phyloP scores from a whole-genome alignment of 1,140 invertebrate genomes.

The Sipha flava region DNA sequence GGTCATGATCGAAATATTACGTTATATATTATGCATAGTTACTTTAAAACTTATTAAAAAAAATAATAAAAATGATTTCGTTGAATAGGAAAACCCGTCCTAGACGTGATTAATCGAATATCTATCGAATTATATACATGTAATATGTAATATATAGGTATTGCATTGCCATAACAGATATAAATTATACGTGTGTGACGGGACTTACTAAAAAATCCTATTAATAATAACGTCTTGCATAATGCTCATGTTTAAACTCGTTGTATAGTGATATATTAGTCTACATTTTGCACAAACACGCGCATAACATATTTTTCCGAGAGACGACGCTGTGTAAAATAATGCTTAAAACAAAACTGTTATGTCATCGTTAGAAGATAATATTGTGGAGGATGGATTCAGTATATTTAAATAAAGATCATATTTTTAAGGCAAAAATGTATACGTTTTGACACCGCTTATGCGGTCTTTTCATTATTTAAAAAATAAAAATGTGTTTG shows the following conservation, averaged over 20 bases:
- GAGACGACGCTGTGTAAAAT: too few relatives aligned
- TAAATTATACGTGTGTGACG: slow-evolving; percentile 4
- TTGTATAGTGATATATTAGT: not conserved
- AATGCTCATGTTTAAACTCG: not conserved
- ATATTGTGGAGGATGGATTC: too few relatives aligned
- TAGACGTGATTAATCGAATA: not conserved
- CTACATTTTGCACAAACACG: not conserved
- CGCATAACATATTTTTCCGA: not conserved
- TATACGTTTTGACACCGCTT: too few relatives aligned
- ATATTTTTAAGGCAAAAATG: too few relatives aligned
- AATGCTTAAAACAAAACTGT: too few relatives aligned
- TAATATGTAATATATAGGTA: not conserved
- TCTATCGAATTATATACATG: not conserved
- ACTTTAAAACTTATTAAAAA: not conserved
- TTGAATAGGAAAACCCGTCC: not conserved
- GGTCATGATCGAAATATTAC: not conserved
- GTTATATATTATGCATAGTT: not conserved
- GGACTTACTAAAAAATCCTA: not conserved
- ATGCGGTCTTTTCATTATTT: too few relatives aligned
- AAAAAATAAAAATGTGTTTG: too few relatives aligned
- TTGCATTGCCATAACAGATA: not conserved
- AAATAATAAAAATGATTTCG: not conserved
- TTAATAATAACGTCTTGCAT: not conserved
- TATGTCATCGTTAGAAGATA: too few relatives aligned
- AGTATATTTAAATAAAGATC: too few relatives aligned